Evolutionary conservation across 2,797 vertebrate genomes (phyloP), one percentile per base, ranked within the genome.

Genomic region (Trichosurus vulpecula): DNA sequence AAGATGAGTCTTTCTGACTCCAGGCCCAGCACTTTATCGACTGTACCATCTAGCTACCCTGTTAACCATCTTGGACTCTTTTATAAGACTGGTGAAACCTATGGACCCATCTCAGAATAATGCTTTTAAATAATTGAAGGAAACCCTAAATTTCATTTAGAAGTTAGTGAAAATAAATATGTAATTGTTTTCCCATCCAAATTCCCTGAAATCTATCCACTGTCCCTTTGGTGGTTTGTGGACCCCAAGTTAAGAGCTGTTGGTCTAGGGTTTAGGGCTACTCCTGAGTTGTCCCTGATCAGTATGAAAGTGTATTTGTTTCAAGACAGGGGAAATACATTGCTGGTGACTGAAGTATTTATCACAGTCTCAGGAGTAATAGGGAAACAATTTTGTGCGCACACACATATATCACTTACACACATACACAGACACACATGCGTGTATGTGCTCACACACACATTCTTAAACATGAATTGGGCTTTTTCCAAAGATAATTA

Each of bases 281-380:
- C 9, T 81, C 19, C 22, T 81, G 74, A 47, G 22, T 27, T 47
- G 22, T 27, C 41, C 74, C 22, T 27, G 19, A 81, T 47, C 41
- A 81, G 22, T 27, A 81, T 81, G 66, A 81, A 47, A 81, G 6
- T 9, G 2, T 81, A 81, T n/a, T 89, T 90, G 51, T 87, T 91
- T 93, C 25, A 52, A 91, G 91, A 35, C 9, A 22, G 54, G 19
- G 94, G 91, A 94, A 89, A 92, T 0, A 5, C 4, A 35, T 52
- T 52, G 52, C 55, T 90, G 53, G 55, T 30, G 41, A 52, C 16
- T n/a, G 52, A 53, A 81, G 47, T 52, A n/a, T 90, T 58, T 94
- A 90, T 41, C 92, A n/a, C 29, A 90, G 74, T 93, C n/a, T 29
- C 89, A 95, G 51, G 58, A 92, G 12, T 92, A 90, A 89, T 53